These are phyloP conservation scores for Herpailurus yagouaroundi DNA, from an alignment of 2,113 vertebrate genomes.

Conservation along the genomic window DNA sequence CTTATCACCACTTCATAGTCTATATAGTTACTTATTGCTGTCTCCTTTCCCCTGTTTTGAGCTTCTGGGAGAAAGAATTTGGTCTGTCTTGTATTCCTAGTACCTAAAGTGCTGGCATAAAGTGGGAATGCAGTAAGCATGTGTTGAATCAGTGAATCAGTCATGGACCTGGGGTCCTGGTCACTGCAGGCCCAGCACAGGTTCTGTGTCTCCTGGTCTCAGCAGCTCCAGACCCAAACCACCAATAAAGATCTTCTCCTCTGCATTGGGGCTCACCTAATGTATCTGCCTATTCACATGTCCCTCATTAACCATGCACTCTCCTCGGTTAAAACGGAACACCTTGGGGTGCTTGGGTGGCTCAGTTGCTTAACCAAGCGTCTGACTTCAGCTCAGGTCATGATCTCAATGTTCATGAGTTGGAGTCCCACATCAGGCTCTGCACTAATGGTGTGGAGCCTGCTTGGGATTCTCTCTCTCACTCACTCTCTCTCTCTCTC, in stretches of 20 bases:
- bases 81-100: not conserved
- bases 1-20: not conserved
- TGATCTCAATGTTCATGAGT: no score
- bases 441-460: no score
- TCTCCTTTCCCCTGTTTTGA: not conserved
- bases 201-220: not conserved
- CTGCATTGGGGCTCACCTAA: not conserved
- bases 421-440: no score
- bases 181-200: not conserved
- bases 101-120: not conserved
- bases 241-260: not conserved
- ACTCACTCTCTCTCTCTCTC: no score
- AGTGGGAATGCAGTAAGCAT: not conserved
- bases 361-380: no score
- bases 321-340: not conserved
- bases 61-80: not conserved
- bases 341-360: not conserved
- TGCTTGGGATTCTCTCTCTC: no score
- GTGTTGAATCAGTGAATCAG: not conserved
- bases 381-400: no score
- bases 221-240: not conserved
- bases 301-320: not conserved
- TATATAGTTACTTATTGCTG: not conserved
- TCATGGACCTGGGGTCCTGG: not conserved
- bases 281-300: not conserved